Conservation (phyloP, 2,113 vertebrate species). For the Odocoileus virginianus region DNA sequence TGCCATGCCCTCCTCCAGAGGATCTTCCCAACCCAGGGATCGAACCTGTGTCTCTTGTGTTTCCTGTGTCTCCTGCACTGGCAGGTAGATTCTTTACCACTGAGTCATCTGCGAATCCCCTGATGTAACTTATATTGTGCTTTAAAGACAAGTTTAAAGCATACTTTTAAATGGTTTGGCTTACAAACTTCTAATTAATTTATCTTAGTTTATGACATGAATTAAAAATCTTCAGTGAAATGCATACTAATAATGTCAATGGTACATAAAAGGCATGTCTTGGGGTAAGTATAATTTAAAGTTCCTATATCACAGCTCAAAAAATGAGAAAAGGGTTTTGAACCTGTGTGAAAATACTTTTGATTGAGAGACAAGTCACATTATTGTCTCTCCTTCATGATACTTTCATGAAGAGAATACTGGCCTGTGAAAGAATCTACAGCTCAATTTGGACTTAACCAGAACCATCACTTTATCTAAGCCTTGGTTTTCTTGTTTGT, state of each 20-base stretch:
- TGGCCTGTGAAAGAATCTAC: not conserved
- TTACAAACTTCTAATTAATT: conserved; percentile 9
- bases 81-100: not conserved
- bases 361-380: not conserved
- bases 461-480: not conserved
- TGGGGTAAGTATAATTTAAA: not conserved
- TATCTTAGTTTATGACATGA: not conserved
- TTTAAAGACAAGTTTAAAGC: conserved; percentile 10
- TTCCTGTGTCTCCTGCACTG: not conserved
- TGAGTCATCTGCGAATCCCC: not conserved
- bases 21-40: not conserved
- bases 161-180: not conserved
- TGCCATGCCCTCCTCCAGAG: not conserved
- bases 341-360: not conserved
- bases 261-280: not conserved
- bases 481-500: not conserved
- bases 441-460: not conserved
- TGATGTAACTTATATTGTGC: not conserved
- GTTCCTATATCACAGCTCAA: not conserved
- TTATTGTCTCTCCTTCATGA: not conserved
- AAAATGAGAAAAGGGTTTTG: not conserved
- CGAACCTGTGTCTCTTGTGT: not conserved
- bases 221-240: conserved; percentile 13
- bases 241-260: not conserved
- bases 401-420: not conserved